Evolutionary conservation across 2,797 vertebrate genomes (phyloP).

Genomic region (Hybognathus amarus): DNA sequence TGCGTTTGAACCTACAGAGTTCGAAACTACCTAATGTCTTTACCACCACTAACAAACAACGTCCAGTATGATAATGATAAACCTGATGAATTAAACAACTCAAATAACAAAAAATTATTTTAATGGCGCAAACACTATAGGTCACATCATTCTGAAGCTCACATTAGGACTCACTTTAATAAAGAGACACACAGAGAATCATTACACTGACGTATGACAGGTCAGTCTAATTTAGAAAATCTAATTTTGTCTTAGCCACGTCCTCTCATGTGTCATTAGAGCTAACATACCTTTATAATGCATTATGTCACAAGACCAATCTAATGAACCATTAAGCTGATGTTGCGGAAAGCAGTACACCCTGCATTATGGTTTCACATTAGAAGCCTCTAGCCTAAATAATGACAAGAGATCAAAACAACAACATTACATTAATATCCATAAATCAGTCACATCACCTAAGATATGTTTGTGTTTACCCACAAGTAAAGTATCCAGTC

Average conservation of each 20-base stretch:
- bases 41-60: not conserved
- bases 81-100: not conserved
- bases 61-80: not conserved
- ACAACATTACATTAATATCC: not conserved
- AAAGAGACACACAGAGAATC: slow-evolving; percentile 24
- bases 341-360: slow-evolving; percentile 9
- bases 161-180: slow-evolving; percentile 3
- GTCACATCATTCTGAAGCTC: no score
- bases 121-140: slow-evolving; percentile 1
- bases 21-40: not conserved
- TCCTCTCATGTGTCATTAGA: slow-evolving; percentile 38
- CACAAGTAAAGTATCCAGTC: not conserved
- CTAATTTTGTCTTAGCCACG: slow-evolving; percentile 9
- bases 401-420: slow-evolving; percentile 25
- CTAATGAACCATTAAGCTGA: slow-evolving; percentile 26
- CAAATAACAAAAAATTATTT: not conserved
- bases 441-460: not conserved
- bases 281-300: slow-evolving; percentile 31
- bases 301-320: slow-evolving; percentile 29
- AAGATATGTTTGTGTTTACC: not conserved
- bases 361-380: slow-evolving; percentile 1
- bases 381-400: slow-evolving; percentile 1
- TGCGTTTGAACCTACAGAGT: not conserved
- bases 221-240: slow-evolving; percentile 23
- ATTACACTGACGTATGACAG: slow-evolving; percentile 33